Percentiles rank a stretch among this genome's conserved stretches.
Conservation (phyloP, 2,888 invertebrate species). For the Tanaodytes sp. region DNA sequence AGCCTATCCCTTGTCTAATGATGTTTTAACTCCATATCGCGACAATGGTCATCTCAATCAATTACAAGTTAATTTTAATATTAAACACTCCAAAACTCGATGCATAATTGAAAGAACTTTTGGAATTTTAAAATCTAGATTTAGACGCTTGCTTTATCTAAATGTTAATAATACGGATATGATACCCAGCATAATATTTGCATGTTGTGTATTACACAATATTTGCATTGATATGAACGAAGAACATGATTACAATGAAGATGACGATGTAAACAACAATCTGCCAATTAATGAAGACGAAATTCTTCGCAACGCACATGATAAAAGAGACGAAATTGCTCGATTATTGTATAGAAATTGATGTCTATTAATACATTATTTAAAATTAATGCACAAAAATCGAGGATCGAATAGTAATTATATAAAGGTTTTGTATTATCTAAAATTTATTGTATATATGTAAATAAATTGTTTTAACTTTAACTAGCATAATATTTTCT, state of each 20-base stretch:
- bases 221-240: constrained; percentile 9
- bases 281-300: neutral
- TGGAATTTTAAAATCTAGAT: constrained; percentile 24
- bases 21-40: constrained; percentile 21
- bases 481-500: no score
- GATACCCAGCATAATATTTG: constrained; percentile 18
- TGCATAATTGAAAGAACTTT: constrained; percentile 24
- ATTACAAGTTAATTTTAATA: neutral
- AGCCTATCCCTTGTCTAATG: constrained; percentile 19
- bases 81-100: constrained; percentile 12
- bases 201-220: constrained; percentile 29
- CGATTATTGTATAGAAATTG: neutral
- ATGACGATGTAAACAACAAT: neutral
- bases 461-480: no score
- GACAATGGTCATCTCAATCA: constrained; percentile 19
- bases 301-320: neutral
- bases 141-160: constrained; percentile 19
- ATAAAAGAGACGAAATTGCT: constrained; percentile 3
- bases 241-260: neutral
- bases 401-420: no score
- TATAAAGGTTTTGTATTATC: no score
- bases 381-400: no score
- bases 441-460: no score
- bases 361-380: no score
- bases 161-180: constrained; percentile 9